Conservation (phyloP, 2,113 vertebrate species). For the Eidolon helvum region DNA sequence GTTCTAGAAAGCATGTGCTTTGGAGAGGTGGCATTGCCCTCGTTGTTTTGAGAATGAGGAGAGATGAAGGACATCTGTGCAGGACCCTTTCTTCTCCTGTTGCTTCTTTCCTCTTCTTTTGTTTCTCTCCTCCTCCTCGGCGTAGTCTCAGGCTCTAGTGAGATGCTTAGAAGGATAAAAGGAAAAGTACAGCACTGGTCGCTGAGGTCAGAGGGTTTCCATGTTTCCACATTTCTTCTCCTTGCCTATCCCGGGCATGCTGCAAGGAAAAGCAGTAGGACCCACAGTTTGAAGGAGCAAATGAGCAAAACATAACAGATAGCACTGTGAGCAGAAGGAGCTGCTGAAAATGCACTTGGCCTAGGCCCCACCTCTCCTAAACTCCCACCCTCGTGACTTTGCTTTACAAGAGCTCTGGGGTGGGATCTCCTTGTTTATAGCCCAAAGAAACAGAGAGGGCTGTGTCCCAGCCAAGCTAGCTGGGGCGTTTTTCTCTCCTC, state of each 20-base stretch:
- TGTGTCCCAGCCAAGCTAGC: neutral
- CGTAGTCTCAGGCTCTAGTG: neutral
- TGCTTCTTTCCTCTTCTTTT: neutral
- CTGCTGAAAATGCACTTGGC: neutral
- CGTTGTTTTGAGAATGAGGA: neutral
- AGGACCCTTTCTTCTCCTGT: neutral
- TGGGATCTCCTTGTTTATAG: neutral
- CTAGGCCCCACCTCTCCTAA: neutral
- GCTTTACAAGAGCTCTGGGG: neutral
- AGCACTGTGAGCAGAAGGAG: neutral
- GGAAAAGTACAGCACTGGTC: neutral
- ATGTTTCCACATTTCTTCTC: neutral
- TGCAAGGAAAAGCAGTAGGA: neutral
- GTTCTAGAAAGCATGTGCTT: neutral
- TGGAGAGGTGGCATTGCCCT: neutral
- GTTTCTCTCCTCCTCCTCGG: neutral
- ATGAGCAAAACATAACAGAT: neutral
- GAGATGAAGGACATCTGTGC: neutral
- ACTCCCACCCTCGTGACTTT: neutral
- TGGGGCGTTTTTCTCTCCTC: neutral
- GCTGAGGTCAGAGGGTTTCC: neutral
- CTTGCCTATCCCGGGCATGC: neutral
- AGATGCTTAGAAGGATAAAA: neutral
- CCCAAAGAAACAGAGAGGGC: neutral
- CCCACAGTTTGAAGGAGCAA: neutral